Evolutionary conservation across 2,797 vertebrate genomes (phyloP).

Genomic region (Hydrocynus forskahlii): DNA sequence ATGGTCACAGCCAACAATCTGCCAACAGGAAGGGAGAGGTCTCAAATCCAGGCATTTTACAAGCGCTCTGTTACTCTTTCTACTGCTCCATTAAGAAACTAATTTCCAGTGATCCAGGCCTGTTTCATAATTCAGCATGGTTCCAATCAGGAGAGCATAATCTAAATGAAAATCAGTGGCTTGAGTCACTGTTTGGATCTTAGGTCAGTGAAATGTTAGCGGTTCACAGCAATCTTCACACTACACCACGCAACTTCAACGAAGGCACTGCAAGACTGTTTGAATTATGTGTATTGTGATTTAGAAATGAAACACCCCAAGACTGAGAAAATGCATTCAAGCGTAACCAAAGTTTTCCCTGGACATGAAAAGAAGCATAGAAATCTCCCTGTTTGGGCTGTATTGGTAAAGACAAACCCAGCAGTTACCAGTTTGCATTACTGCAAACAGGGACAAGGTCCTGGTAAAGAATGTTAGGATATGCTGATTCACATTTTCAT

Average conservation of each 20-base stretch:
- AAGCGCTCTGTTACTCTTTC: constrained; percentile 4
- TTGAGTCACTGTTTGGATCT: constrained; percentile 14
- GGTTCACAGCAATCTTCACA: not conserved
- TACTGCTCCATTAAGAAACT: not conserved
- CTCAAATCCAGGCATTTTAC: constrained; percentile 7
- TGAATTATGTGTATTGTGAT: not conserved
- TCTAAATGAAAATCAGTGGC: constrained; percentile 23
- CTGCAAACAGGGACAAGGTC: not conserved
- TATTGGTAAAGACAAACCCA: not conserved
- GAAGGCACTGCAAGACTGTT: not conserved
- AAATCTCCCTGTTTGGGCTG: constrained; percentile 7
- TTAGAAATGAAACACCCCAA: constrained; percentile 22
- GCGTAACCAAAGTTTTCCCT: constrained; percentile 6
- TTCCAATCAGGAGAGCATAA: constrained; percentile 20
- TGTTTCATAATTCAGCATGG: constrained; percentile 12
- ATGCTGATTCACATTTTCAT: not conserved
- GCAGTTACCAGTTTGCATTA: constrained; percentile 9
- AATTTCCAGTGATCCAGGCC: constrained; percentile 11
- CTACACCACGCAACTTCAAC: constrained; percentile 22
- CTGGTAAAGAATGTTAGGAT: not conserved
- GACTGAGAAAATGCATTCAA: constrained; percentile 2
- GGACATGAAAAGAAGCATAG: not conserved
- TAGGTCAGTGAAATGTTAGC: not conserved
- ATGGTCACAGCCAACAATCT: constrained; percentile 97
- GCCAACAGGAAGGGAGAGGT: constrained; percentile 44